phyloP scores from a whole-genome alignment of 2,113 vertebrate genomes.

The Conger conger region DNA sequence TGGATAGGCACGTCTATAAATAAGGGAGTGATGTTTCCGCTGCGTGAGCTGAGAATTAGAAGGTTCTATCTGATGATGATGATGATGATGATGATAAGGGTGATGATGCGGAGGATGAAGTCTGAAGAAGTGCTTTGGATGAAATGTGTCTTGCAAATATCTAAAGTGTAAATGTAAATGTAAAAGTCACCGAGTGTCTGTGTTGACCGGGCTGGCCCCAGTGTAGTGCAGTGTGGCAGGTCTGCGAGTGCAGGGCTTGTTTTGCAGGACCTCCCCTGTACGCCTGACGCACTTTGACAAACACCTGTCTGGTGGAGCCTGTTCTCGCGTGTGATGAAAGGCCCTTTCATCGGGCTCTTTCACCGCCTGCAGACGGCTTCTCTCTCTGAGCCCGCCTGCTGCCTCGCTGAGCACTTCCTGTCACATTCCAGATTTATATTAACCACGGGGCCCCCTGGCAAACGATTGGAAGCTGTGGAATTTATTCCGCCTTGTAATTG shows the following conservation, averaged over 20 bases:
- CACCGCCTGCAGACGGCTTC: not conserved
- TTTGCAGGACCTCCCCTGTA: not conserved
- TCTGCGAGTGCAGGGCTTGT: not conserved
- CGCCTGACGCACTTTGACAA: not conserved
- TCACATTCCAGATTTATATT: not conserved
- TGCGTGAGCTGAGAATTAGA: too few relatives aligned
- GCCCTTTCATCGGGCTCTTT: not conserved
- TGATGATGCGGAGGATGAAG: not conserved
- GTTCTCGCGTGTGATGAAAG: not conserved
- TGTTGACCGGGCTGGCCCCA: not conserved
- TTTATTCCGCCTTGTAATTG: slow-evolving; percentile 4
- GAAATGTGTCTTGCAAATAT: too few relatives aligned
- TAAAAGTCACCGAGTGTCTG: not conserved
- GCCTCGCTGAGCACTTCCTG: not conserved
- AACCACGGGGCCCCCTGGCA: not conserved
- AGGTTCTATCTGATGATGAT: too few relatives aligned
- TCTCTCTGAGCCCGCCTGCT: not conserved
- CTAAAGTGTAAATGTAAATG: too few relatives aligned
- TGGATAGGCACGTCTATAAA: not conserved
- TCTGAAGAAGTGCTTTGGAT: too few relatives aligned
- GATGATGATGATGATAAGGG: not conserved
- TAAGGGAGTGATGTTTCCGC: not conserved
- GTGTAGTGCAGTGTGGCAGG: not conserved
- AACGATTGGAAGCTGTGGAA: not conserved
- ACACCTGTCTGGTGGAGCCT: slow-evolving; percentile 1